These are phyloP conservation scores for Phocides pigmalion DNA, from an alignment of 1,140 invertebrate genomes.

Conservation along the genomic window DNA sequence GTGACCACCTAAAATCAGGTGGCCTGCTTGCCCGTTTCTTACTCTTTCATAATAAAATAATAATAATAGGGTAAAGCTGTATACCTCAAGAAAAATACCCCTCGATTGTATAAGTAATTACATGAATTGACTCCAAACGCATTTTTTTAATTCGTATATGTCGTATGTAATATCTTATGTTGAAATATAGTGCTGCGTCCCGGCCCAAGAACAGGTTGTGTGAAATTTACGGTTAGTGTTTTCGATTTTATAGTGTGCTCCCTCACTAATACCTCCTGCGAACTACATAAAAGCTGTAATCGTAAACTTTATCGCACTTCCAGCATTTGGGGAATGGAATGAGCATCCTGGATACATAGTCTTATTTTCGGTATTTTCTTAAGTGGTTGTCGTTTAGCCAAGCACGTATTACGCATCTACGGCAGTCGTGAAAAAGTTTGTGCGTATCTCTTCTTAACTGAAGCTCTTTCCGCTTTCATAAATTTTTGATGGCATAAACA, in stretches of 20 bases:
- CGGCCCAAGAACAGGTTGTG: constrained; percentile 29
- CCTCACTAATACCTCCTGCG: constrained; percentile 58
- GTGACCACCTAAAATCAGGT: no score
- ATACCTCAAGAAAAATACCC: no score
- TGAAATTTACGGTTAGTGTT: constrained; percentile 57
- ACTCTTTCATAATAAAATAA: no score
- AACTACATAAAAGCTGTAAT: constrained; percentile 58
- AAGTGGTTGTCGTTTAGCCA: constrained; percentile 28
- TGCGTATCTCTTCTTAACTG: neutral
- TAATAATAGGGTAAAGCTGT: no score
- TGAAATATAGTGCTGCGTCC: constrained; percentile 23
- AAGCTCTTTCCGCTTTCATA: no score
- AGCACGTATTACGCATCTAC: constrained; percentile 11
- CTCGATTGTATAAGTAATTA: no score
- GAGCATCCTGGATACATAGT: constrained; percentile 46
- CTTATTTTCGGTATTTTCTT: constrained; percentile 40
- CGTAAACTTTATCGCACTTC: constrained; percentile 59
- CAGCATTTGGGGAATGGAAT: constrained; percentile 59
- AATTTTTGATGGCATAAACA: no score
- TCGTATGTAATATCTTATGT: constrained; percentile 9
- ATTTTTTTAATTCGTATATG: neutral
- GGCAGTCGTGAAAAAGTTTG: neutral
- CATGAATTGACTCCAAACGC: no score
- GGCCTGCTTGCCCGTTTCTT: no score
- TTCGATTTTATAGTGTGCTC: constrained; percentile 65